phyloP scores from a whole-genome alignment of 30 jellyfish, hydroid and myxozoan species.

The Rhopilema esculentum region DNA sequence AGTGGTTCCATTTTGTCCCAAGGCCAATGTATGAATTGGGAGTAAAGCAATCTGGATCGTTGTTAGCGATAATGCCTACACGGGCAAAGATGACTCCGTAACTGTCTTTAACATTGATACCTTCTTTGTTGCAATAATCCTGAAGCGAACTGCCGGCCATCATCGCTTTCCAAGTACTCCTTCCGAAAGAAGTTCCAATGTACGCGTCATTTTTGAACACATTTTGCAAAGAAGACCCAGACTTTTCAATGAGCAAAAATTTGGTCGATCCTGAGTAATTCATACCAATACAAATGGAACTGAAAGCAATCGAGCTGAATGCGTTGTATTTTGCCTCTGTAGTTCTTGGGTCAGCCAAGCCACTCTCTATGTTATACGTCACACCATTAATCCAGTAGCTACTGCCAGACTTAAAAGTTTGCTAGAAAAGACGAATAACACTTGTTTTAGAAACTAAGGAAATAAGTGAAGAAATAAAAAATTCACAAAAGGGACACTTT shows the following conservation, averaged over 20 bases:
- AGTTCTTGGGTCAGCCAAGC: constrained; percentile 7
- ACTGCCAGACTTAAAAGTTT: constrained; percentile 14
- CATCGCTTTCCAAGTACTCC: constrained; percentile 16
- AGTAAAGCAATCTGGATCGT: not conserved
- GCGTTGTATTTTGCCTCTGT: constrained; percentile 41
- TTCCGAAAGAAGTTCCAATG: constrained; percentile 2
- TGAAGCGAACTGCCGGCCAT: constrained; percentile 39
- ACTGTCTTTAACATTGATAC: constrained; percentile 29
- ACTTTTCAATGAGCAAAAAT: constrained; percentile 3
- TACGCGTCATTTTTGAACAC: constrained; percentile 6
- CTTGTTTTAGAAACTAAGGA: no score
- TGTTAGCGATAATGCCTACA: constrained; percentile 31
- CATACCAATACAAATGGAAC: constrained; percentile 37
- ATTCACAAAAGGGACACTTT: no score
- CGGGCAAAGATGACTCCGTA: constrained; percentile 34
- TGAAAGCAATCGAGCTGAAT: constrained; percentile 1
- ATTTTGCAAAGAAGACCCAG: not conserved
- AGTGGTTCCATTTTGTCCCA: constrained; percentile 23
- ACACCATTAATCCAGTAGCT: not conserved
- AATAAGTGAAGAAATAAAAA: no score
- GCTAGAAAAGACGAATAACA: not conserved
- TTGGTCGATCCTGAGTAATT: not conserved
- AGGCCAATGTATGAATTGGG: constrained; percentile 57
- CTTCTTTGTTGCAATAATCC: constrained; percentile 35
- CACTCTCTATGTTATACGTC: not conserved